Evolutionary conservation across 2,797 vertebrate genomes (phyloP).

Genomic region (Neomorphus geoffroyi): DNA sequence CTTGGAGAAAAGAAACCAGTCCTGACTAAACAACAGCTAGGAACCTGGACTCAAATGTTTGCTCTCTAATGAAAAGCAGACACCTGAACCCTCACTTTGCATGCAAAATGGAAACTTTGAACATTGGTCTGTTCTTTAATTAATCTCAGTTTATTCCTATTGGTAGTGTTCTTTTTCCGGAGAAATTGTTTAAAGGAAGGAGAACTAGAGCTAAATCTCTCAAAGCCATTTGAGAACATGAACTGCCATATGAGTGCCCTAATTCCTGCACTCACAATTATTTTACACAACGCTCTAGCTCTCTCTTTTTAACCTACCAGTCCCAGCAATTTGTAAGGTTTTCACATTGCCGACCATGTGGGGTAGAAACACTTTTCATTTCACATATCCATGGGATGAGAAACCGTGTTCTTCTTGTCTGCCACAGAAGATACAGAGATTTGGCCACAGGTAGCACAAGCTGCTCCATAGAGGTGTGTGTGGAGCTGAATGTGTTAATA

Average conservation of each 20-base stretch:
- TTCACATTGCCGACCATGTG: accelerated
- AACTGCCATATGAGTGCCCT: neutral
- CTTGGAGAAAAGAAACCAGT: neutral
- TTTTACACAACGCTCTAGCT: neutral
- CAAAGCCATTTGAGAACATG: neutral
- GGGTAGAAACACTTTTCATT: neutral
- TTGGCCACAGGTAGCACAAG: neutral
- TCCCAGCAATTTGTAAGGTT: neutral
- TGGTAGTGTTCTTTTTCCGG: neutral
- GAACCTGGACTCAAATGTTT: neutral
- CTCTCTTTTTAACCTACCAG: neutral
- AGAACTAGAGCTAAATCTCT: neutral
- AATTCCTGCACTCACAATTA: neutral
- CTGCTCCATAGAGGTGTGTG: accelerated
- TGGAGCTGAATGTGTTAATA: neutral
- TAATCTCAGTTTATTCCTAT: neutral
- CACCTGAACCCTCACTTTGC: neutral
- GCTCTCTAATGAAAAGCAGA: neutral
- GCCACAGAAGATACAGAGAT: neutral
- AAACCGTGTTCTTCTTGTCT: neutral
- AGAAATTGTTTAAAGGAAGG: neutral
- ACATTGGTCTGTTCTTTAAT: neutral
- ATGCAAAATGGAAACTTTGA: neutral
- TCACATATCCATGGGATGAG: accelerated
- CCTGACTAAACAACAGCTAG: accelerated